Evolutionary conservation across 2,113 vertebrate genomes (phyloP).

Genomic region (Microcebus jonahi): DNA sequence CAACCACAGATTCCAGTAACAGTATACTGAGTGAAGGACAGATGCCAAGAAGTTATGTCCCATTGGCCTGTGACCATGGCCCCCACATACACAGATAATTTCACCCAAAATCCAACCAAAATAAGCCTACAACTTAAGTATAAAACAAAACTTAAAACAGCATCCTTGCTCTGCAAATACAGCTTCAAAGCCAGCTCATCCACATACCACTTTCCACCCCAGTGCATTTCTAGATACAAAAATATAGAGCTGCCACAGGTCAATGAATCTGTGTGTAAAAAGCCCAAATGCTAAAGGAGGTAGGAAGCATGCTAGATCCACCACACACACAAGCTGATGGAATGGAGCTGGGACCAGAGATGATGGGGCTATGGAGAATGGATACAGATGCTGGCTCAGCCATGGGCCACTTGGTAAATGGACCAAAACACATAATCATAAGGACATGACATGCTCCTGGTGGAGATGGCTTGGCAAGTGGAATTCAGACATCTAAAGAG

Average conservation of each 20-base stretch:
- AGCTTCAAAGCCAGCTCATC: neutral
- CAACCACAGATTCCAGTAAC: neutral
- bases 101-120: constrained; percentile 4
- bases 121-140: neutral
- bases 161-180: neutral
- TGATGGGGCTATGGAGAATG: neutral
- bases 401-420: neutral
- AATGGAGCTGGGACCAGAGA: neutral
- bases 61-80: neutral
- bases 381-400: neutral
- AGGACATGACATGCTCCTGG: neutral
- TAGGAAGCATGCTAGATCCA: neutral
- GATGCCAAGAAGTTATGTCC: neutral
- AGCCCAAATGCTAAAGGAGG: neutral
- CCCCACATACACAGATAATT: neutral
- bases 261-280: neutral
- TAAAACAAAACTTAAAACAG: neutral
- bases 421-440: too few relatives aligned
- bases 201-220: neutral
- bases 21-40: neutral
- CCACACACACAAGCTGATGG: neutral
- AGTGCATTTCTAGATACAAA: neutral
- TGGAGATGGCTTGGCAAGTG: neutral
- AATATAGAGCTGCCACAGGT: neutral
- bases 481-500: neutral